phyloP scores from a whole-genome alignment of 1,140 invertebrate species.

The Microplitis mediator region DNA sequence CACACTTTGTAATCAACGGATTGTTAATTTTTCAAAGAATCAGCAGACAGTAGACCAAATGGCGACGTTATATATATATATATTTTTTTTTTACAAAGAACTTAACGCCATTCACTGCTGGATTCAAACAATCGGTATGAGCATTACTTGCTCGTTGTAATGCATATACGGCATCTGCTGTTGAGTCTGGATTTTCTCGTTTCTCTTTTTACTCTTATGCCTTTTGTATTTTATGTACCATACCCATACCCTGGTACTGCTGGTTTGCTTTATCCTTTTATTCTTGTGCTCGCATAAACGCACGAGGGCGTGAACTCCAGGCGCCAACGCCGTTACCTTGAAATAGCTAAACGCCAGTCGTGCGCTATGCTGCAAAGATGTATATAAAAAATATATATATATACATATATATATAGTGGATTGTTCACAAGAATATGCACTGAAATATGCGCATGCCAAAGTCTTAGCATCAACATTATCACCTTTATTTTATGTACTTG shows the following conservation, averaged over 20 bases:
- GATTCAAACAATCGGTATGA: too few relatives aligned
- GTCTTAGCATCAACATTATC: neutral
- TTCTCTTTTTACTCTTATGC: too few relatives aligned
- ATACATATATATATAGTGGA: too few relatives aligned
- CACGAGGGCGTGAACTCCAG: constrained; percentile 27
- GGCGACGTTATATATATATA: neutral
- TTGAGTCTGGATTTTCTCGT: neutral
- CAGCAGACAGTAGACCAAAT: neutral
- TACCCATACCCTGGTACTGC: neutral
- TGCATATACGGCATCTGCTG: neutral
- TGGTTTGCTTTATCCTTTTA: constrained; percentile 6
- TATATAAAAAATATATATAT: too few relatives aligned
- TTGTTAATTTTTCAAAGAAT: neutral
- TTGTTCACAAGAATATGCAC: neutral
- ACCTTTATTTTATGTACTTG: too few relatives aligned
- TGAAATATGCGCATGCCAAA: constrained; percentile 22
- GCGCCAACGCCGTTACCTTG: constrained; percentile 32
- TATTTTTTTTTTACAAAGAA: neutral
- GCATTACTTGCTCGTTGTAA: too few relatives aligned
- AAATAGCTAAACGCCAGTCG: constrained; percentile 28
- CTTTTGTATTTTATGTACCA: neutral
- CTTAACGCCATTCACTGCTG: neutral
- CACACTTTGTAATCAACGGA: constrained; percentile 3
- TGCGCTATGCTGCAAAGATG: neutral
- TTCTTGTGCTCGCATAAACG: constrained; percentile 22